Evolutionary conservation across 2,888 invertebrate species (phyloP).

Genomic region (Troides oblongomaculatus): DNA sequence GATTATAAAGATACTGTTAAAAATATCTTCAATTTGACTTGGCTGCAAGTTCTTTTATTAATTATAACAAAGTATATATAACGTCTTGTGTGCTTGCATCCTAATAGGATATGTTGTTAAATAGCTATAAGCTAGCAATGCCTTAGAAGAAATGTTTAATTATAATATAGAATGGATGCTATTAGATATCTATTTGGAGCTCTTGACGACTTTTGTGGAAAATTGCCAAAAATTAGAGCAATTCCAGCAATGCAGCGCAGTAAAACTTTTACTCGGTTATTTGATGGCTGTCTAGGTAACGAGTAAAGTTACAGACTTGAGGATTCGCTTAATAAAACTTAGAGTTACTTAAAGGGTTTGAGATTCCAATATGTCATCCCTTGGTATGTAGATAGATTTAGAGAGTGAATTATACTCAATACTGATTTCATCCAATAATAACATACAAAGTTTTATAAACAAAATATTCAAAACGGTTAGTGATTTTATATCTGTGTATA

Average conservation of each 20-base stretch:
- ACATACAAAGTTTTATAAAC: no score
- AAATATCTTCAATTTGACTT: background rate
- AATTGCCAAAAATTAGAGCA: slow-evolving; percentile 18
- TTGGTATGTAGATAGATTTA: background rate
- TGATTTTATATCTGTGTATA: no score
- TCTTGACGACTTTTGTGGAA: slow-evolving; percentile 12
- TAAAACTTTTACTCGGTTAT: slow-evolving; percentile 1
- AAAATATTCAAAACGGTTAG: no score
- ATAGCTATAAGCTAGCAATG: background rate
- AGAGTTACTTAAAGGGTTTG: background rate
- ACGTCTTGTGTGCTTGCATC: background rate
- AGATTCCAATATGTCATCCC: background rate
- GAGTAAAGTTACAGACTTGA: background rate
- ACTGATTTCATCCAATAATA: background rate
- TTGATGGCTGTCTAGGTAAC: slow-evolving; percentile 4
- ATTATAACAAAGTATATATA: background rate
- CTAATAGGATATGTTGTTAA: background rate
- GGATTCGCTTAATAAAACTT: slow-evolving; percentile 1
- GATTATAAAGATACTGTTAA: no score
- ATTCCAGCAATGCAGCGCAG: slow-evolving; percentile 1
- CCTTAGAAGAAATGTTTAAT: background rate
- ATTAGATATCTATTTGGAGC: slow-evolving; percentile 12
- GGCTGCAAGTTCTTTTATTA: background rate
- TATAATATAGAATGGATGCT: slow-evolving; percentile 6
- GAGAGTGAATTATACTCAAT: background rate